Conservation (phyloP, 2,113 vertebrate species). For the Ciconia maguari region DNA sequence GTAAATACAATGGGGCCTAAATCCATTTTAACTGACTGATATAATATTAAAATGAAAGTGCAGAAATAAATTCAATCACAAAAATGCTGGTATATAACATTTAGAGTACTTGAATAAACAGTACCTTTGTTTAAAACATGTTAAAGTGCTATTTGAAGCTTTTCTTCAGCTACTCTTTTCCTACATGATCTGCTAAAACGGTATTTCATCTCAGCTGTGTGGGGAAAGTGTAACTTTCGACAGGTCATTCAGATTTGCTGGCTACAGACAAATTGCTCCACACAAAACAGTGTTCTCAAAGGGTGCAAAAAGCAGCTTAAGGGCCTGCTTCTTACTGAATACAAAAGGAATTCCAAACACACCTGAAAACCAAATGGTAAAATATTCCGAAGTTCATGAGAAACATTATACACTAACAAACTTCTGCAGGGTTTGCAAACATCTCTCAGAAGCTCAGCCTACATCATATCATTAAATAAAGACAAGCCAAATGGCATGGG, state of each 20-base stretch:
- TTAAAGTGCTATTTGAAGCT: neutral
- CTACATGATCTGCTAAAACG: neutral
- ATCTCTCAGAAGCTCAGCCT: neutral
- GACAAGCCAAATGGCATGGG: fast-evolving
- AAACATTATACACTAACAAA: neutral
- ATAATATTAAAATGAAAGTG: neutral
- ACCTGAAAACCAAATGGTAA: neutral
- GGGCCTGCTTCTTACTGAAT: neutral
- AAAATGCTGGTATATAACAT: neutral
- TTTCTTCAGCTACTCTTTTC: neutral
- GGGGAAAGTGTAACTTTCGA: neutral
- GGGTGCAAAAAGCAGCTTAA: neutral
- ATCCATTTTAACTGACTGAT: neutral
- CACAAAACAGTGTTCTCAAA: neutral
- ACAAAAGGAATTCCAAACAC: neutral
- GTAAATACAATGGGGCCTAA: neutral
- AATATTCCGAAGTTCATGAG: neutral
- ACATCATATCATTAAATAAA: neutral
- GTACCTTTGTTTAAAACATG: neutral
- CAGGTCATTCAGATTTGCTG: neutral
- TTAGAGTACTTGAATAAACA: neutral
- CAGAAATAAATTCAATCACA: neutral
- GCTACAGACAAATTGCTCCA: neutral
- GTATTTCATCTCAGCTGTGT: neutral
- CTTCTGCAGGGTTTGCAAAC: neutral